Base-by-base conservation (phyloP, 37 sponge, comb jelly and placozoan species). In the Theonella swinhoei region DNA sequence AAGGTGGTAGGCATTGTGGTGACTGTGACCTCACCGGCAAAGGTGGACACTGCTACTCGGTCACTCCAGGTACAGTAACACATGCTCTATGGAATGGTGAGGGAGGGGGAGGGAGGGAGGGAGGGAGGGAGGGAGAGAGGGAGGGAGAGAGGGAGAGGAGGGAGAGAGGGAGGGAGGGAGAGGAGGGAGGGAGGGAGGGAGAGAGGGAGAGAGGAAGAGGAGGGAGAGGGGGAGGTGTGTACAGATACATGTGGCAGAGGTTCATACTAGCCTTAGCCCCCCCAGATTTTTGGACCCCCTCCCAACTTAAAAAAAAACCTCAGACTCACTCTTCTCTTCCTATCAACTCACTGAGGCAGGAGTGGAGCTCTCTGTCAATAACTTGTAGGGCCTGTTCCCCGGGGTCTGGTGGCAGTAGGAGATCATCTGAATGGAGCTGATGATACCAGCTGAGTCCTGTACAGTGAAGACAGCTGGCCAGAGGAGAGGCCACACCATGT, bases 41-140 rank as follows among this genome's bases (percentile, higher is more conserved):
- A 86, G 0, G 86, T 59, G 24, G 28, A 42, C 25, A 72, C 63
- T n/a, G 43, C 86, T 24, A 71, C 64, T 33, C 86, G 39, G 60
- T 86, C 86, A 0, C 78, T 79, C 86, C 86, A 86, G 28, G 23
- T 30, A 38, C 72, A 70, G 40, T 86, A 86, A 28, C 86, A 72
- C 26, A 58, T 23, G 19, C 79, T 36, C 86, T 86, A 62, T n/a
- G 61, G 8, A 29, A 4, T 17, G 61, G 30, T 34, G 7, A 70
- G 28, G 34, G 28, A 63, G 23, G 54, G 14, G 54, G 54, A 14
- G 54, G 14, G 54, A 47, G 54, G 14, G 54, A 47, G 54, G 14
- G 54, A 47, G 54, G 14, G 54, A 47, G 54, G 14, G n/a, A 47
- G 54, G 14, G 54, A 47, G 54, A 47, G 54, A 47, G 54, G 11